Evolutionary conservation across 2,113 vertebrate genomes (phyloP), one percentile per base, ranked within the genome.

Genomic region (Vulpes lagopus): DNA sequence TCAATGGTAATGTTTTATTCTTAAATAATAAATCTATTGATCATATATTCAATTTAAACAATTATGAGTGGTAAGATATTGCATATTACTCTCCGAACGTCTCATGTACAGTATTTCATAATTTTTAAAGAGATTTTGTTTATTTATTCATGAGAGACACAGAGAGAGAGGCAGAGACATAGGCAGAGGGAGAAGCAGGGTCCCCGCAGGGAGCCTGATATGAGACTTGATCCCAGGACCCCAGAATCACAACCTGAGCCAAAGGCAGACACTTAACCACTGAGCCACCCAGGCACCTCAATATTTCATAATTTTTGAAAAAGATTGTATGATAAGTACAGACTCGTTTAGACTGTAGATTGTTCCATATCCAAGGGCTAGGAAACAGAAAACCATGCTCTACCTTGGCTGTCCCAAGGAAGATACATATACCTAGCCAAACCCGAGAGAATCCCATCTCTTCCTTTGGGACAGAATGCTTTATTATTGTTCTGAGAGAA

Each of bases 1-100:
- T 79, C 38, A 89, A 67, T 4, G 53, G 5, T 53, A 20, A 69
- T 79, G 38, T 67, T 89, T 96, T 91, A 76, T 95, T 97, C 32
- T 85, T 84, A 93, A 97, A 62, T 73, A 97, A 69, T 69, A 94
- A 95, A 53, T 30, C 53, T 32, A 53, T 91, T 64, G 86, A 71
- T 67, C 27, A 65, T 64, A 65, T 16, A 23, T 89, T 69, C 85
- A 78, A 55, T 5, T 5, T 69, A 84, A 27, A 43, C 65, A 64
- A 80, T 67, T 94, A 53, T n/a, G 15, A 19, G 43, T 88, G 23
- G 49, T 76, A 81, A 76, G 30, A 0, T 76, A 62, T 67, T 94
- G 15, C 19, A 53, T 94, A 53, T 67, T 62, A 51, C 23, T 87
- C 8, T 73, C 60, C 84, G n/a, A 2, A 64, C 8, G 84, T 89